Evolutionary conservation across 2,888 invertebrate genomes (phyloP), one percentile per base, ranked within the genome.

Genomic region (Andrena bucephala): DNA sequence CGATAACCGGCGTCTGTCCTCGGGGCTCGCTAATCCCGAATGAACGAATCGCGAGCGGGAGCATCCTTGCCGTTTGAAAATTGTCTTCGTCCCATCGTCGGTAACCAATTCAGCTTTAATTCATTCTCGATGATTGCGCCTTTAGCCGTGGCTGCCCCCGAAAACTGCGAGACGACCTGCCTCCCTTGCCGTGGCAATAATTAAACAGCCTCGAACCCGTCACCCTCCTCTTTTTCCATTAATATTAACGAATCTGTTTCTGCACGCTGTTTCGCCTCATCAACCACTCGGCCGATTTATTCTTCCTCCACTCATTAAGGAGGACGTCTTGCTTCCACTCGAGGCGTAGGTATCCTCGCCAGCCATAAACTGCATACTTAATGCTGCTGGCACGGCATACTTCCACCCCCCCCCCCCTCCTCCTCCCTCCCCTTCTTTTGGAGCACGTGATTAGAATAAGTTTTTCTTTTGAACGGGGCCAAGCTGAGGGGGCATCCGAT

Each of bases 371-470:
- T 60, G 66, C 73, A 67, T 77, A 54, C 59, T 75, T 70, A 75
- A 81, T 73, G 80, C 68, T 48, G 24, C 52, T 52, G 31, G 67
- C 70, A 70, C 50, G 29, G 63, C 27, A 33, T 62, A 66, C 59
- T 75, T 75, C 0, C 0, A 10, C 10, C 72, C 57, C 57, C 52
- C 29, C 78, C 75, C 74, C 2, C 20, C 20, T 20, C 20, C 20
- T 20, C 20, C 20, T 20, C 2, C 36, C 2, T 0, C 36, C 13
- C 13, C 42, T 42, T 42, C 42, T 4, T 42, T 16, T 5, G 4
- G 20, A 24, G 77, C 82, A 85, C 87, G 82, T 84, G 89, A 87
- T 89, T 88, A 87, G 89, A 88, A 88, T 89, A 87, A 83, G 79
- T 86, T 88, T 83, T 71, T 42, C 80, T 82, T 84, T 83, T 77